phyloP scores from a whole-genome alignment of 1,140 invertebrate genomes.

The Physella acuta region DNA sequence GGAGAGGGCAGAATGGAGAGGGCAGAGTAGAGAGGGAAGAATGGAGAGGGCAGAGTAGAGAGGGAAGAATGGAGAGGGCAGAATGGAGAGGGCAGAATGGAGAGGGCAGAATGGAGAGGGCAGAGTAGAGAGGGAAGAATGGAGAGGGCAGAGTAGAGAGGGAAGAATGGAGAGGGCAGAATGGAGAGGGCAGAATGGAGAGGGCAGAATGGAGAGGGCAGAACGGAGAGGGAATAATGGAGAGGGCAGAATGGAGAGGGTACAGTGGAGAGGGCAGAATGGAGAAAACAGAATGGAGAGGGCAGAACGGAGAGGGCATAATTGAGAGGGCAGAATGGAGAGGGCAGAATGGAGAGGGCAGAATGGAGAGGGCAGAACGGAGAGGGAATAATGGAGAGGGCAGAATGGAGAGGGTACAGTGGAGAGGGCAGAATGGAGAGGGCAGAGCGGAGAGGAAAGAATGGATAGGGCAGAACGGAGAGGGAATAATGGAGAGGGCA shows the following conservation, averaged over 20 bases:
- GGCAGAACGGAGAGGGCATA: background rate
- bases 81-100: background rate
- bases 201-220: no score
- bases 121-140: background rate
- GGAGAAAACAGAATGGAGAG: no score
- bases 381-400: background rate
- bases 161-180: background rate
- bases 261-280: no score
- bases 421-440: constrained; percentile 12
- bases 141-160: background rate
- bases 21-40: background rate
- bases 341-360: background rate
- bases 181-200: no score
- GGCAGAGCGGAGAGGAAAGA: background rate
- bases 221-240: no score
- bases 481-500: background rate
- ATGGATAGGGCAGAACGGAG: background rate
- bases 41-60: background rate
- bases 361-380: background rate
- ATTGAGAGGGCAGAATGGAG: background rate
- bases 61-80: background rate
- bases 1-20: background rate
- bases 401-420: background rate
- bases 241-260: no score
- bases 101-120: constrained; percentile 11